Evolutionary conservation across 2,888 invertebrate genomes (phyloP), one percentile per base, ranked within the genome.

Genomic region (Dicyrtomina minuta): DNA sequence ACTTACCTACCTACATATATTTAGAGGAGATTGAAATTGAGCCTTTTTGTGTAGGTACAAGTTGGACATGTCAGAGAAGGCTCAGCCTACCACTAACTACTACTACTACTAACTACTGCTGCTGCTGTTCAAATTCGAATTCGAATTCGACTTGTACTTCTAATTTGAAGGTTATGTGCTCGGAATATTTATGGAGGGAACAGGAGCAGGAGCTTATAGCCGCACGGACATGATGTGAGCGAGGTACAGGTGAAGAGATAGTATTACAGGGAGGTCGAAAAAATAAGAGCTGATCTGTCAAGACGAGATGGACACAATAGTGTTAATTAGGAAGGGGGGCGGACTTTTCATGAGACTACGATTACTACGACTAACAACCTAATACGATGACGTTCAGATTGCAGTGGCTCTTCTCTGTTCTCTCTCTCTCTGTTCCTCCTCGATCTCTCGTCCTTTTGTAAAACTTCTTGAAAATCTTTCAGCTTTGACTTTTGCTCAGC

Each of bases 301-400:
- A 71, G 75, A 73, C 61, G 70, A 68, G 70, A 73, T 69, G 70
- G 72, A 70, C 72, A 75, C 75, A 75, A 75, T 75, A 72, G 73
- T 73, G 75, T 73, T 75, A 75, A 75, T 75, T 75, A 75, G 75
- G 67, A 64, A 26, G 24, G 70, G 61, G 72, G 75, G 73, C 71
- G 73, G 73, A 73, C 73, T 68, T 59, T 61, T 73, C 71, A 72
- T 69, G 64, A 62, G 58, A 53, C 64, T 41, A 62, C 39, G 61
- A 61, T 61, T 61, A 60, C n/a, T 43, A 24, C 27, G 27, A 49
- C 27, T 49, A 49, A 62, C 46, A 51, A 49, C 24, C 49, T 49
- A 62, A 62, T 46, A 62, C 62, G 62, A 61, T 61, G 41, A 41
- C 20, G 61, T 44, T 41, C 27, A 62, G 62, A 62, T 62, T 62